Evolutionary conservation across 2,888 invertebrate genomes (phyloP), one percentile per base, ranked within the genome.

Genomic region (Tinea trinotella): DNA sequence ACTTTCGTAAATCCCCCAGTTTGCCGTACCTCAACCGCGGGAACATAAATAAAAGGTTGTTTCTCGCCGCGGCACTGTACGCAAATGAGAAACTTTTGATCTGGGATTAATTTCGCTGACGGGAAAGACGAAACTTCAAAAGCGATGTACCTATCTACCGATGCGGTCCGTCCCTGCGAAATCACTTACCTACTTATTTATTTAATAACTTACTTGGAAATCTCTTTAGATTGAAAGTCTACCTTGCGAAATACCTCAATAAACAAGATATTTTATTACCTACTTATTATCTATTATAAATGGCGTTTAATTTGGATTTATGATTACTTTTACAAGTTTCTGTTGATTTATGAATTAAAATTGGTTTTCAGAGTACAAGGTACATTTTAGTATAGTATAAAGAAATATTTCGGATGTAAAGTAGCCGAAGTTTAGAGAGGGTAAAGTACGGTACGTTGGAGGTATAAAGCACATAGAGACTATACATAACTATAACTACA

Each of bases 101-200:
- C 64, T 61, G 57, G 62, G 65, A 66, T 70, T 70, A 67, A 68
- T 64, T 66, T 60, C 61, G 30, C 30, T 30, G 30, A 30, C 30
- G 30, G 30, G 30, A 46, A 58, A 17, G 59, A 56, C 57, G 56
- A 17, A 46, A 46, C 46, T 19, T 46, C 46, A 18, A 46, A 46
- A 46, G 46, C 46, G 46, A 46, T 30, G 19, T 17, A 18, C 46
- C 40, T 40, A 40, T 40, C 40, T 6, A n/a, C 40, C 17, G n/a
- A 40, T 40, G 40, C 40, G 40, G 40, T 17, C 40, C 30, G 7
- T 30, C 30, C 30, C 30, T 30, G 30, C 30, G 30, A 30, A 30
- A 30, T 30, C 30, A 30, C 30, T 30, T 30, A 30, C 30, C 30
- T 7, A 30, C 30, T 30, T 30, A 30, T 30, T 30, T 30, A 30